phyloP scores from a whole-genome alignment of 2,797 vertebrate genomes.

The Lithobates pipiens region DNA sequence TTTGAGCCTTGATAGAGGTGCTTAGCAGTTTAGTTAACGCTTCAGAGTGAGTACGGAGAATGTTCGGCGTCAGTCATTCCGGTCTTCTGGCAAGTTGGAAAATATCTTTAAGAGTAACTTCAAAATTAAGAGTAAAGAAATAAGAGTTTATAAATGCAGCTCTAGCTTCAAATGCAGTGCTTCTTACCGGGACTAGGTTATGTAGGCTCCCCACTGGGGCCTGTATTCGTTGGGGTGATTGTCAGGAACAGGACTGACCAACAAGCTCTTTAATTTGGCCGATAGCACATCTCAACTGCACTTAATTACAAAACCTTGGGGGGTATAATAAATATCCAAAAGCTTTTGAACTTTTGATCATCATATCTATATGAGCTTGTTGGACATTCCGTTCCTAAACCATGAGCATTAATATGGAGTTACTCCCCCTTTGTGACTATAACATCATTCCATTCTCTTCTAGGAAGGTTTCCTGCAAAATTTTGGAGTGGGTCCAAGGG shows the following conservation, averaged over 20 bases:
- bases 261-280: not conserved
- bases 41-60: not conserved
- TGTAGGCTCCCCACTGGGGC: not conserved
- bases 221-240: not conserved
- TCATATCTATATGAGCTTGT: too few relatives aligned
- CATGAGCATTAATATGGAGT: too few relatives aligned
- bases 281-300: not conserved
- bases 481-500: too few relatives aligned
- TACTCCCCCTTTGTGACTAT: too few relatives aligned
- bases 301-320: too few relatives aligned
- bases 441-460: too few relatives aligned
- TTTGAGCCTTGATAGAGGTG: not conserved
- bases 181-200: too few relatives aligned
- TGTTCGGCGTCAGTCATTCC: not conserved
- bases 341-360: too few relatives aligned
- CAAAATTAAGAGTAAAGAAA: not conserved
- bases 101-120: not conserved
- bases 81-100: not conserved
- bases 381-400: too few relatives aligned
- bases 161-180: too few relatives aligned
- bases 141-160: not conserved
- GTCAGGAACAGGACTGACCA: not conserved
- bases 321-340: too few relatives aligned
- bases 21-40: not conserved
- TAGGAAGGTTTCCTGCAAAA: too few relatives aligned